A percentile compares a stretch with the other conserved stretches of the same genome.
Evolutionary conservation across 2,797 vertebrate genomes (phyloP).

Genomic region (Hipposideros larvatus): DNA sequence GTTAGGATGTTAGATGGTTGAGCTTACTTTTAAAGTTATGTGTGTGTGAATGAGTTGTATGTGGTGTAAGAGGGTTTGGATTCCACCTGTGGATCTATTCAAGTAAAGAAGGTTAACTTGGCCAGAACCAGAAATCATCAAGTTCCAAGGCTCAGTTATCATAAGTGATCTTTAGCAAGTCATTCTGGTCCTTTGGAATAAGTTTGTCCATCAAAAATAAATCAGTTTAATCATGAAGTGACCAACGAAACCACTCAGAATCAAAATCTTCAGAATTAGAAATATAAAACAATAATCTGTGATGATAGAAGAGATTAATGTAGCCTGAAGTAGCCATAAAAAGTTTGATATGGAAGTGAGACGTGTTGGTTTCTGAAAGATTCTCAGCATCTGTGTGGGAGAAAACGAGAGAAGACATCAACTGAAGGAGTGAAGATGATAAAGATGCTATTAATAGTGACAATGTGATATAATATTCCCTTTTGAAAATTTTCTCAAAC

Average conservation of each 20-base stretch:
- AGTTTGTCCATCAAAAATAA: background rate
- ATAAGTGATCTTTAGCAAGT: background rate
- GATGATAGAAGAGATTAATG: background rate
- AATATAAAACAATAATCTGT: background rate
- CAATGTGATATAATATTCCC: background rate
- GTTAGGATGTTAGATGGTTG: background rate
- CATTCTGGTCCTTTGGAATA: background rate
- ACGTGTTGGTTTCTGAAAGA: background rate
- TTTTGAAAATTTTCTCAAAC: conserved; percentile 48
- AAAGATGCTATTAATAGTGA: background rate
- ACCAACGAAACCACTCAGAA: background rate
- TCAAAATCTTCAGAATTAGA: background rate
- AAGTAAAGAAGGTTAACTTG: background rate
- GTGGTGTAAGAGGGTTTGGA: background rate
- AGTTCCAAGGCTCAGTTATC: background rate
- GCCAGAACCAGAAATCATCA: background rate
- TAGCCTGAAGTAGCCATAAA: background rate
- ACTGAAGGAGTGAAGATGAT: background rate
- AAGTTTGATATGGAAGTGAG: background rate
- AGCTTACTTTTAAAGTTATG: background rate
- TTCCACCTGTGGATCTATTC: background rate
- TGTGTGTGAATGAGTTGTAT: background rate
- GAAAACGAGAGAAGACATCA: conserved; percentile 25
- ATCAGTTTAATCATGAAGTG: background rate
- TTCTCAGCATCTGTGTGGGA: background rate